phyloP scores from a whole-genome alignment of 2,797 vertebrate species.

The Galagoides demidoff region DNA sequence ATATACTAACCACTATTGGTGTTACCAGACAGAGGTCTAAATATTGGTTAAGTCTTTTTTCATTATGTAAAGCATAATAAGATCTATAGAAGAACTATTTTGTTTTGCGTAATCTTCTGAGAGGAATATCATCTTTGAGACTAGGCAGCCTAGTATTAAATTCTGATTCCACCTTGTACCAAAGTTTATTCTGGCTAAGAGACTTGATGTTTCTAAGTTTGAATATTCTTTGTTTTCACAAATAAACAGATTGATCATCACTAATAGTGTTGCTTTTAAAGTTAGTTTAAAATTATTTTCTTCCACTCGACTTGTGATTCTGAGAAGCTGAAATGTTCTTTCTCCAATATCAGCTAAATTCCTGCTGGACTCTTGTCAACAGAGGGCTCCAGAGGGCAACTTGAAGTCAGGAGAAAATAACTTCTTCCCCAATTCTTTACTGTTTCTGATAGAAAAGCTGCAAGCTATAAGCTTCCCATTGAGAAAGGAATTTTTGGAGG shows the following conservation, averaged over 20 bases:
- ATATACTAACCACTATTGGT: background rate
- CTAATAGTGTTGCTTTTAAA: background rate
- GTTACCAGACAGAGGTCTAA: background rate
- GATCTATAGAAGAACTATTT: background rate
- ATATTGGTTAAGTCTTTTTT: background rate
- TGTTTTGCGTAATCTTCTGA: background rate
- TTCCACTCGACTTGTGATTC: background rate
- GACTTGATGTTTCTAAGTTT: background rate
- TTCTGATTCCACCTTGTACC: background rate
- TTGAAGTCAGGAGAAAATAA: background rate
- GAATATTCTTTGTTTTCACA: background rate
- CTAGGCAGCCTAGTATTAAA: background rate
- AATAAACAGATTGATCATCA: background rate
- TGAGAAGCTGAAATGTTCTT: background rate
- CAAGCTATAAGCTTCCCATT: background rate
- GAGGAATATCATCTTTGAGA: background rate
- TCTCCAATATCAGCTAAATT: background rate
- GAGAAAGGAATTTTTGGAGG: background rate
- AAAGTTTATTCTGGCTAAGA: background rate
- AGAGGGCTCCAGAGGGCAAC: background rate
- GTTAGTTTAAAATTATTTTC: background rate
- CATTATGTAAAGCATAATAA: background rate
- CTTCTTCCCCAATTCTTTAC: background rate
- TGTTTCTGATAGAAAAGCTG: background rate
- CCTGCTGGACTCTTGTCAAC: background rate